Conservation (phyloP, 2,113 vertebrate species). For the Erythrocercus mccallii region DNA sequence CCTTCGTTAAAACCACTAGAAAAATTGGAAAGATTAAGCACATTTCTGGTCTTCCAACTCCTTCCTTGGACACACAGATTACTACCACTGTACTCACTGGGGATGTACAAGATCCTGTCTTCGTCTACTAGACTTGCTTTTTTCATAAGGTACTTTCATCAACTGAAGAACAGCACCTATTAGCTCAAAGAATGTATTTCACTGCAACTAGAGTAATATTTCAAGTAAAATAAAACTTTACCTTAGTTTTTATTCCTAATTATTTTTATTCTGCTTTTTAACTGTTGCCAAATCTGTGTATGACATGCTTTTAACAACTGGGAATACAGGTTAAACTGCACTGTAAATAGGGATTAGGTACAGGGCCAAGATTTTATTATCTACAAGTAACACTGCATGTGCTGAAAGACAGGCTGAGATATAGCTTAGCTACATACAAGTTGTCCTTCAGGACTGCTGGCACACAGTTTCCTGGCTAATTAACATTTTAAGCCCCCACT, state of each 20-base stretch:
- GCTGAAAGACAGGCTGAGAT: background rate
- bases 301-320: background rate
- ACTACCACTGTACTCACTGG: background rate
- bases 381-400: background rate
- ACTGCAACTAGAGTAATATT: background rate
- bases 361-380: background rate
- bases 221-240: background rate
- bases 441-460: background rate
- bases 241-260: background rate
- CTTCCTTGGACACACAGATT: background rate
- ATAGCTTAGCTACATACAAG: background rate
- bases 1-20: background rate
- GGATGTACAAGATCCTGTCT: background rate
- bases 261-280: background rate
- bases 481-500: background rate
- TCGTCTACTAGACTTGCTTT: background rate
- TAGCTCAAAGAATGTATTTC: background rate
- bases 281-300: background rate
- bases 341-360: background rate
- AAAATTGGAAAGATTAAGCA: background rate
- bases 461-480: background rate
- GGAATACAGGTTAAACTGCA: constrained; percentile 23
- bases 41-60: background rate
- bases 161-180: background rate
- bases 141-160: background rate